Conservation (phyloP, 2,113 vertebrate genomes). For the Megaceryle maxima region DNA sequence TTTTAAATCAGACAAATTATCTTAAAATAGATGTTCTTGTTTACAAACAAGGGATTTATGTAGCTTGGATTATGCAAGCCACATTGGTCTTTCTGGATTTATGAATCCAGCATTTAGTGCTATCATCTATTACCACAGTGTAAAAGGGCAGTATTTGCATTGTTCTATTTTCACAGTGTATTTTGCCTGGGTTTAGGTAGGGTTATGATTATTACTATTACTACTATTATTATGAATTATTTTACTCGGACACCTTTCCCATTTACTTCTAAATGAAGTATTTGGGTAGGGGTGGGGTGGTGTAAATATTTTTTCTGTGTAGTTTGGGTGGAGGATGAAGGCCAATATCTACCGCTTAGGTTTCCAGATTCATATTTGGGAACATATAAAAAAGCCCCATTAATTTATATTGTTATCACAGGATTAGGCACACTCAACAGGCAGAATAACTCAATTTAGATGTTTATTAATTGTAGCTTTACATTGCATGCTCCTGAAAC, state of each 20-base stretch:
- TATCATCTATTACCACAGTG: background rate
- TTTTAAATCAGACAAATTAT: background rate
- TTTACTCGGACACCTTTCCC: background rate
- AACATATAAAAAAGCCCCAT: rapidly evolving
- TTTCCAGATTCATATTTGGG: background rate
- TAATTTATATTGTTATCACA: background rate
- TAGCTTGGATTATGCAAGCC: background rate
- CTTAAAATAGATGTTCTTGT: background rate
- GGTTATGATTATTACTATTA: background rate
- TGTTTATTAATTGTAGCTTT: background rate
- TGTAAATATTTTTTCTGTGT: background rate
- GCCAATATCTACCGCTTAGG: background rate
- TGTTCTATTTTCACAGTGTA: background rate
- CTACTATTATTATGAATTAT: background rate
- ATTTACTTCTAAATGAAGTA: background rate
- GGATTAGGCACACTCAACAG: background rate
- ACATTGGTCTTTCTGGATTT: background rate
- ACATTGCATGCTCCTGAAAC: background rate
- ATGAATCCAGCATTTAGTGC: background rate
- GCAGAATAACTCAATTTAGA: background rate
- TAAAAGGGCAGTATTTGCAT: background rate
- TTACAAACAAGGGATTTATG: background rate
- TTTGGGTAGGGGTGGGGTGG: too few species aligned
- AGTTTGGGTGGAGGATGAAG: background rate
- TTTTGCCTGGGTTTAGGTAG: background rate